A percentile compares a stretch with the other conserved stretches of the same genome.
These are phyloP conservation scores for Arion vulgaris DNA, from an alignment of 1,140 invertebrate genomes.

Conservation along the genomic window DNA sequence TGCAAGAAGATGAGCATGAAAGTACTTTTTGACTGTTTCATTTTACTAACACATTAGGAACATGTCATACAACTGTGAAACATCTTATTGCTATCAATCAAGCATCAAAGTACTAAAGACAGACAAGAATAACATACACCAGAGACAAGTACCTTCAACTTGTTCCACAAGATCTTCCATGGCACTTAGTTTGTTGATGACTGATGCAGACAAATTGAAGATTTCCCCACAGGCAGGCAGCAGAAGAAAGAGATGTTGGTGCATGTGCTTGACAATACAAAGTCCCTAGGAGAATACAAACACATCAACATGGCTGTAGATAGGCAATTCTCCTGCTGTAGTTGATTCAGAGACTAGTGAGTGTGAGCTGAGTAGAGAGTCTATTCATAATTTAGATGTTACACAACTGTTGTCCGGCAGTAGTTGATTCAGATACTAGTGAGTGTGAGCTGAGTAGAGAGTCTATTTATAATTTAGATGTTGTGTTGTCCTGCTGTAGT, in stretches of 20 bases:
- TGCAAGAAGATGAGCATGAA: slow-evolving; percentile 44
- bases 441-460: no score
- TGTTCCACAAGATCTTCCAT: slow-evolving; percentile 38
- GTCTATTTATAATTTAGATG: no score
- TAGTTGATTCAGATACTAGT: no score
- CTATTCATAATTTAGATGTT: no score
- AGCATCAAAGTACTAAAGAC: neutral
- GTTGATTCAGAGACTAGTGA: no score
- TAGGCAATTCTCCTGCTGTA: no score
- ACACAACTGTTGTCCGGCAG: no score
- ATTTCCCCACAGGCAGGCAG: slow-evolving; percentile 75
- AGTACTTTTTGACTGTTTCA: no score
- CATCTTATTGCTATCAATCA: neutral
- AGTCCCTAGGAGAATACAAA: slow-evolving; percentile 30
- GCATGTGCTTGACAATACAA: slow-evolving; percentile 70
- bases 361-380: no score
- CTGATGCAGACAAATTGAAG: slow-evolving; percentile 63
- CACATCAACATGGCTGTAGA: neutral
- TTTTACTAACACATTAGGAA: neutral
- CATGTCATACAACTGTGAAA: neutral
- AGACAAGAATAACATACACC: no score
- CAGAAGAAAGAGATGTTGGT: slow-evolving; percentile 74
- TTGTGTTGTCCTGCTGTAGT: no score
- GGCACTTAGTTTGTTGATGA: slow-evolving; percentile 23
- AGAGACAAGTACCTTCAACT: slow-evolving; percentile 44